Evolutionary conservation across 2,797 vertebrate species (phyloP).

Genomic region (Myotis daubentonii): DNA sequence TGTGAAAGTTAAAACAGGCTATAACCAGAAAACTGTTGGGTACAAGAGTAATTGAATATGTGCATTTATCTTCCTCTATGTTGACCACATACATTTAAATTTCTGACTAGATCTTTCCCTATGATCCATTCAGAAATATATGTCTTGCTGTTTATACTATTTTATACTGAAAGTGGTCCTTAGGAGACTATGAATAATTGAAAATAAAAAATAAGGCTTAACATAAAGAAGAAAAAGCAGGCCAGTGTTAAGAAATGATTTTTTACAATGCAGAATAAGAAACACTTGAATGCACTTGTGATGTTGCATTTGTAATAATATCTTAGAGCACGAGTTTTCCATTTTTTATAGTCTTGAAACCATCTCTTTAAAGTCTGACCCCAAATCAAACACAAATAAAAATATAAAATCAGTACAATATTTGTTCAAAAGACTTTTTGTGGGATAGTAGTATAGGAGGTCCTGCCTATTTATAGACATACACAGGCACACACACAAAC

Average conservation of each 20-base stretch:
- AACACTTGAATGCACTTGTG: slow-evolving; percentile 61
- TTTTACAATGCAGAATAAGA: slow-evolving; percentile 63
- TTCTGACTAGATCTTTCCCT: slow-evolving; percentile 58
- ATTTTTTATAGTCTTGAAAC: slow-evolving; percentile 55
- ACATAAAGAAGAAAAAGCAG: slow-evolving; percentile 67
- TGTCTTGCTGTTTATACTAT: slow-evolving; percentile 66
- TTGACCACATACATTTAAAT: slow-evolving; percentile 69
- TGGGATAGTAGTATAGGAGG: too few species aligned
- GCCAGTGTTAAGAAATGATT: slow-evolving; percentile 52
- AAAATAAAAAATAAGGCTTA: slow-evolving; percentile 70
- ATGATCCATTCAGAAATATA: slow-evolving; percentile 69
- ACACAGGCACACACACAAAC: neutral
- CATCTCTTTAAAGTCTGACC: slow-evolving; percentile 19
- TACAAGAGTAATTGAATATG: neutral
- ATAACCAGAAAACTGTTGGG: neutral
- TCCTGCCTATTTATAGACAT: neutral
- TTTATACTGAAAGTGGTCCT: slow-evolving; percentile 73
- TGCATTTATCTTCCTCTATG: slow-evolving; percentile 24
- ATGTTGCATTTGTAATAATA: slow-evolving; percentile 66
- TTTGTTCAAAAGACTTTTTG: neutral
- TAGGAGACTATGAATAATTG: slow-evolving; percentile 77
- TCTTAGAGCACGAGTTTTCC: slow-evolving; percentile 27
- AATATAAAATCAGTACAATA: neutral
- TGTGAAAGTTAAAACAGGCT: slow-evolving; percentile 6
- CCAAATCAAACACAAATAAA: slow-evolving; percentile 38